A percentile compares a stretch with the other conserved stretches of the same genome.
These are phyloP conservation scores for Monochamus alternatus DNA, from an alignment of 2,888 invertebrate species.

Conservation along the genomic window DNA sequence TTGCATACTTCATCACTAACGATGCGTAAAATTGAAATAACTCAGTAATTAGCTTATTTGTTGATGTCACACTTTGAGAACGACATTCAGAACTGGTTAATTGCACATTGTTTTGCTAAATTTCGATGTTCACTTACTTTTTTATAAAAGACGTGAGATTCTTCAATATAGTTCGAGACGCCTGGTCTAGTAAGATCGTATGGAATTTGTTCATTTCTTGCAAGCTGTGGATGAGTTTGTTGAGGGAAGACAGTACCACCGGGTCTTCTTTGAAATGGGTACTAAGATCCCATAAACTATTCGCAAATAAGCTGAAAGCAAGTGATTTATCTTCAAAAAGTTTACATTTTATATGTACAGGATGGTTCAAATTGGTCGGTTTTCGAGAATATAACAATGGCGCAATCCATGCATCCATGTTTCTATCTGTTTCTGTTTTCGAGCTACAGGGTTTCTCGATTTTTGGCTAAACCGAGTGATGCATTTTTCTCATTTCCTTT, in stretches of 20 bases:
- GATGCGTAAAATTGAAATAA: conserved; percentile 15
- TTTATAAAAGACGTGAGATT: conserved; percentile 92
- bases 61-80: conserved; percentile 22
- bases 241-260: conserved; percentile 85
- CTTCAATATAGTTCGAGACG: conserved; percentile 90
- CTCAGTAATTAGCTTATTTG: background rate
- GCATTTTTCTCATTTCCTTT: too few species aligned
- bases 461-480: too few species aligned
- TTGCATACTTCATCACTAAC: background rate
- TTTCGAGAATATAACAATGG: too few species aligned
- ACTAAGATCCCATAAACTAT: conserved; percentile 92
- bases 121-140: conserved; percentile 77
- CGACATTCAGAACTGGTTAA: conserved; percentile 5
- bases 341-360: too few species aligned
- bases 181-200: conserved; percentile 92
- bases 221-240: conserved; percentile 83
- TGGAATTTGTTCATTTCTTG: conserved; percentile 96
- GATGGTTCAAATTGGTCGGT: too few species aligned
- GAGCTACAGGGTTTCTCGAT: too few species aligned
- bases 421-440: too few species aligned
- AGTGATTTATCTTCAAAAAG: background rate
- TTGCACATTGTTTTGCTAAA: conserved; percentile 3
- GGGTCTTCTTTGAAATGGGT: conserved; percentile 90
- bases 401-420: too few species aligned
- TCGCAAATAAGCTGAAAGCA: conserved; percentile 82